These are phyloP conservation scores for Escarpia spicata DNA, from an alignment of 2,888 invertebrate species.

Conservation along the genomic window DNA sequence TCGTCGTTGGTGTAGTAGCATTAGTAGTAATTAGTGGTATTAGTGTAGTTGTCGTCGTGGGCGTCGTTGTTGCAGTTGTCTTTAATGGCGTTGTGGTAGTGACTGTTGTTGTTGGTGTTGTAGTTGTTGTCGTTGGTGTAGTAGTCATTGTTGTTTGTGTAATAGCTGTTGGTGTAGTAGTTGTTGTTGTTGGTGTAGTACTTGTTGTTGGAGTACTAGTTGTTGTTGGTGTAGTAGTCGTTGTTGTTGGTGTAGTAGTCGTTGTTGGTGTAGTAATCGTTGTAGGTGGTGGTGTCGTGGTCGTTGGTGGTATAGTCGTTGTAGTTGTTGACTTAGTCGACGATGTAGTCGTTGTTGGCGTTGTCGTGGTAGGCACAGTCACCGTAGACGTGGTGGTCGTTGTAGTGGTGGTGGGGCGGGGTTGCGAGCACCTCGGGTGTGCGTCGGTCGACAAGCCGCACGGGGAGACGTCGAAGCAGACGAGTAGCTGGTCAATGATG, in stretches of 20 bases:
- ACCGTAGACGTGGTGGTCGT: background rate
- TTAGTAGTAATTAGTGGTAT: background rate
- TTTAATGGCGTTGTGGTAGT: too few relatives aligned
- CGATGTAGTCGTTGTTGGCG: background rate
- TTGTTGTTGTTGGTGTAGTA: background rate
- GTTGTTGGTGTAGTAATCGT: background rate
- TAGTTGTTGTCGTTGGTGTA: background rate
- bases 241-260: background rate
- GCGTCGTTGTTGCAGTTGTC: too few relatives aligned
- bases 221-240: background rate
- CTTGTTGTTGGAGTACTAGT: background rate
- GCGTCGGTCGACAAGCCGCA: background rate
- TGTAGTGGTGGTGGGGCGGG: background rate
- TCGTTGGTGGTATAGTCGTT: background rate
- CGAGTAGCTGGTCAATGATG: background rate
- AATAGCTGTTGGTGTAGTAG: background rate
- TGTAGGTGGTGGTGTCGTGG: background rate
- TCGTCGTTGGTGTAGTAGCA: background rate
- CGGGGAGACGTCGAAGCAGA: conserved; percentile 30
- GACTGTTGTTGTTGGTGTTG: too few relatives aligned
- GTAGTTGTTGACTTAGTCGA: background rate
- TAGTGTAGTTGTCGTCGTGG: too few relatives aligned
- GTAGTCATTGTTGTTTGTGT: background rate
- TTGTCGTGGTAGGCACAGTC: background rate
- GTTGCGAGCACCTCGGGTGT: background rate